Evolutionary conservation across 1,140 invertebrate genomes (phyloP).

Genomic region (Penaeus chinensis): DNA sequence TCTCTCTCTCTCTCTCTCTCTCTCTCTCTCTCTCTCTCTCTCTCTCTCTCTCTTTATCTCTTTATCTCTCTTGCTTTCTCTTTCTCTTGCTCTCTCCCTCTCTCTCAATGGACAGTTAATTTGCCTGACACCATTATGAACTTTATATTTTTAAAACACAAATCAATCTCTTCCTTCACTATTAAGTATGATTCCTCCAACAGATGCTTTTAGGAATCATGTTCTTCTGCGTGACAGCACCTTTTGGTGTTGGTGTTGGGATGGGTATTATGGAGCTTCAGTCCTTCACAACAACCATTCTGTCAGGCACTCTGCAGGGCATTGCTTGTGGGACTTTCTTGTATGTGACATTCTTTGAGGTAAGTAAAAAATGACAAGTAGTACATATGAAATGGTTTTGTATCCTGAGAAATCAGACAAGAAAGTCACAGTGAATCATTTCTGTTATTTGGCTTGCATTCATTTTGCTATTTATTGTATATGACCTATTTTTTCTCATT

Average conservation of each 20-base stretch:
- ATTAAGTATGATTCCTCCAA: background rate
- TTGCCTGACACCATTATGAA: too few relatives aligned
- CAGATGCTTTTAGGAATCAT: constrained; percentile 73
- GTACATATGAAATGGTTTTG: background rate
- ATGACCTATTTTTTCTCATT: background rate
- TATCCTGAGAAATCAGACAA: too few relatives aligned
- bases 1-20: too few relatives aligned
- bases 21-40: too few relatives aligned
- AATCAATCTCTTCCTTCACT: background rate
- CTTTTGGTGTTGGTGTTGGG: constrained; percentile 77
- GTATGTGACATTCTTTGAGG: constrained; percentile 92
- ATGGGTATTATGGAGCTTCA: constrained; percentile 71
- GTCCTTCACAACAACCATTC: constrained; percentile 66
- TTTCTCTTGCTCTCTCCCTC: too few relatives aligned
- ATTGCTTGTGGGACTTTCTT: constrained; percentile 91
- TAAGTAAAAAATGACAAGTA: constrained; percentile 10
- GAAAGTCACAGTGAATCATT: background rate
- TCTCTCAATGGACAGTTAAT: too few relatives aligned
- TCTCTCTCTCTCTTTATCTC: too few relatives aligned
- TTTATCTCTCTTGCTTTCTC: too few relatives aligned
- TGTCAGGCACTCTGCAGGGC: constrained; percentile 73
- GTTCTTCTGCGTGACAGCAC: constrained; percentile 78
- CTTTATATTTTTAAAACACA: background rate
- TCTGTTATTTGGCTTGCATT: background rate
- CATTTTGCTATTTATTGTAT: background rate